Conservation (phyloP, 1,140 invertebrate species). For the Polypedilum pembai region DNA sequence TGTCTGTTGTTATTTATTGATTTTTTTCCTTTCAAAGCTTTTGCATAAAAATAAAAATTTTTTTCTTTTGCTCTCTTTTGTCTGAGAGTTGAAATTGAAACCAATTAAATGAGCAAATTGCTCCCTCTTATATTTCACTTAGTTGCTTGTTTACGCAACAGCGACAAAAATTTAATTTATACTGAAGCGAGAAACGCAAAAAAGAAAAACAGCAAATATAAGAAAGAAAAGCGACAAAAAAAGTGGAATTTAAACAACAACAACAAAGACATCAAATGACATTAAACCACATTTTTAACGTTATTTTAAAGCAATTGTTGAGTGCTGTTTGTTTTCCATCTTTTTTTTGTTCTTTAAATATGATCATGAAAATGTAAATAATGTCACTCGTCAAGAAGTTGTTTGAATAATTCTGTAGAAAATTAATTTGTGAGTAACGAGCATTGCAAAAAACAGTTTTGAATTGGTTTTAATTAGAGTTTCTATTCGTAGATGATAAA, state of each 20-base stretch:
- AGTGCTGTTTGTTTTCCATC: slow-evolving; percentile 5
- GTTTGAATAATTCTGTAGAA: too few species aligned
- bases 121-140: not conserved
- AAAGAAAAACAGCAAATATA: not conserved
- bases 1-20: too few species aligned
- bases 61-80: too few species aligned
- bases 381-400: not conserved
- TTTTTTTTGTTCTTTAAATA: not conserved
- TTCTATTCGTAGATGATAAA: too few species aligned
- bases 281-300: not conserved
- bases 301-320: not conserved
- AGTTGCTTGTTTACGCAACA: not conserved
- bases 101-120: slow-evolving; percentile 1
- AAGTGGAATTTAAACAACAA: slow-evolving; percentile 18
- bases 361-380: not conserved
- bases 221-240: not conserved
- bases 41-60: too few species aligned
- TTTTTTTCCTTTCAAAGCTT: too few species aligned
- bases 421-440: too few species aligned
- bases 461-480: too few species aligned
- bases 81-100: not conserved
- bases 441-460: too few species aligned
- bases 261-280: not conserved
- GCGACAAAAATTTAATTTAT: not conserved
- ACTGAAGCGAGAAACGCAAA: not conserved